These are phyloP conservation scores for Yoshiicerus persimilis DNA, from an alignment of 1,140 invertebrate genomes.

Conservation along the genomic window DNA sequence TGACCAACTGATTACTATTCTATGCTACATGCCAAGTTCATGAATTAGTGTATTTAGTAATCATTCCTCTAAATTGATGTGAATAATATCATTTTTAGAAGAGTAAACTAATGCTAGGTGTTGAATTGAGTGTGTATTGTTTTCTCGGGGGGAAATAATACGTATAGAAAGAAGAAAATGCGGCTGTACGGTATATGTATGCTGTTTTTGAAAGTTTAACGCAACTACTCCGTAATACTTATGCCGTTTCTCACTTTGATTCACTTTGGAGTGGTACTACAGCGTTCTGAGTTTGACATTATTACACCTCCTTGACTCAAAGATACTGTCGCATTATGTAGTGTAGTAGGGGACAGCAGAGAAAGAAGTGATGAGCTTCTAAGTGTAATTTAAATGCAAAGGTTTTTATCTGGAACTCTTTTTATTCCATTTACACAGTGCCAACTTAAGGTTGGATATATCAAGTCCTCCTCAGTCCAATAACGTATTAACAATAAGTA, in stretches of 20 bases:
- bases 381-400: background rate
- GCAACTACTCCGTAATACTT: background rate
- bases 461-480: background rate
- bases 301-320: background rate
- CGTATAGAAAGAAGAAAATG: too few species aligned
- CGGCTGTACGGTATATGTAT: background rate
- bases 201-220: background rate
- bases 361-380: background rate
- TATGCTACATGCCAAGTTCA: too few species aligned
- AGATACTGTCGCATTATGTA: background rate
- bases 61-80: too few species aligned
- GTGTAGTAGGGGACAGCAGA: background rate
- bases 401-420: background rate
- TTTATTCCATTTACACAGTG: background rate
- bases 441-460: too few species aligned
- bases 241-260: background rate
- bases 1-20: too few species aligned
- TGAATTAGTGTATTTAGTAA: too few species aligned
- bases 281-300: background rate
- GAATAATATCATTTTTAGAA: too few species aligned
- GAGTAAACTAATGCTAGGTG: too few species aligned
- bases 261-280: background rate
- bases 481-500: background rate
- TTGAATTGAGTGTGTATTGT: too few species aligned
- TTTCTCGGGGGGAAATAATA: too few species aligned